Conservation (phyloP, 1,140 invertebrate genomes). For the Heliconius hewitsoni region DNA sequence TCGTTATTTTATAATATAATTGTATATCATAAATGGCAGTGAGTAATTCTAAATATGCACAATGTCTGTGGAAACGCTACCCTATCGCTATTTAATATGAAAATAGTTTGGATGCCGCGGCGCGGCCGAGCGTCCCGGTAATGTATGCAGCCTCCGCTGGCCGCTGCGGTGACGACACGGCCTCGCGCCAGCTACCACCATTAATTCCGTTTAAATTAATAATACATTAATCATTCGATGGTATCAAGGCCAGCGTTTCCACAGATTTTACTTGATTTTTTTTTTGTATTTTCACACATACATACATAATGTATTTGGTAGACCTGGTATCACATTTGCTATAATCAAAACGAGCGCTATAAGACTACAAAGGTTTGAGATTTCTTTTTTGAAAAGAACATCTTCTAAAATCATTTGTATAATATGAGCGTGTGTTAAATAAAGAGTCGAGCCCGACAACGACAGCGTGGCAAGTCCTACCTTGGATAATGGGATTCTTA, state of each 20-base stretch:
- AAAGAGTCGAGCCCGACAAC: slow-evolving; percentile 57
- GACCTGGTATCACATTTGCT: neutral
- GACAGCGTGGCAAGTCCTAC: slow-evolving; percentile 84
- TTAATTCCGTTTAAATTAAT: slow-evolving; percentile 14
- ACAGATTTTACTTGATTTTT: neutral
- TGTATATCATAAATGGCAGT: neutral
- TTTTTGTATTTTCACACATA: neutral
- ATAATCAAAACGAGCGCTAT: neutral
- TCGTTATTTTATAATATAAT: neutral
- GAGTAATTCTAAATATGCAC: slow-evolving; percentile 17
- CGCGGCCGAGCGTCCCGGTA: neutral
- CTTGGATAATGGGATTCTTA: slow-evolving; percentile 87
- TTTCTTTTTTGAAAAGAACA: neutral
- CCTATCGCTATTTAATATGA: slow-evolving; percentile 20
- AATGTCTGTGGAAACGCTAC: slow-evolving; percentile 14
- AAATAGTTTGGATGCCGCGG: neutral
- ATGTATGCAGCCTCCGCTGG: slow-evolving; percentile 9
- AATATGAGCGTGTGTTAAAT: slow-evolving; percentile 28
- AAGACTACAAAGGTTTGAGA: neutral
- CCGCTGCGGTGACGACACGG: slow-evolving; percentile 24
- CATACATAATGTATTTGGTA: neutral
- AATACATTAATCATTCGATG: neutral
- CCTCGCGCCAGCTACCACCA: slow-evolving; percentile 1
- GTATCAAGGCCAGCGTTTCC: neutral
- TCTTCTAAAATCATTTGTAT: neutral